Conservation (phyloP, 2,888 invertebrate species). For the Stictocephala bisonia region DNA sequence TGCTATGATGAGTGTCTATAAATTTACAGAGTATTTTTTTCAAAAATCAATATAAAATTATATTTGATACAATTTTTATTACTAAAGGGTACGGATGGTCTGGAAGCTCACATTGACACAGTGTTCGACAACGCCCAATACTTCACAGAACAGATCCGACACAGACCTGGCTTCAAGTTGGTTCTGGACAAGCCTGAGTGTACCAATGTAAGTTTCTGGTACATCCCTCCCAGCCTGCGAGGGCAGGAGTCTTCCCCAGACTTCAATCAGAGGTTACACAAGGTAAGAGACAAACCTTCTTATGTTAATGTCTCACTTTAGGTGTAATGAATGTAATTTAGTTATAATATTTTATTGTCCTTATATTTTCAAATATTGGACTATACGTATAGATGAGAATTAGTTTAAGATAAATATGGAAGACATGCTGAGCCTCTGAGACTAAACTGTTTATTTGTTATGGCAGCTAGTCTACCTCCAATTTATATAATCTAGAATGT, state of each 20-base stretch:
- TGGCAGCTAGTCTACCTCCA: too few relatives aligned
- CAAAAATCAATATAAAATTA: not conserved
- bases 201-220: slow-evolving; percentile 98
- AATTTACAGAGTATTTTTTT: not conserved
- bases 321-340: too few relatives aligned
- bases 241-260: slow-evolving; percentile 68
- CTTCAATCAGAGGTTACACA: slow-evolving; percentile 75
- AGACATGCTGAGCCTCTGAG: too few relatives aligned
- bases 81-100: slow-evolving; percentile 74
- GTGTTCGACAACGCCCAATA: slow-evolving; percentile 80
- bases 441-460: too few relatives aligned
- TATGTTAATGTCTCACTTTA: too few relatives aligned
- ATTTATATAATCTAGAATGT: too few relatives aligned
- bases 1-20: not conserved
- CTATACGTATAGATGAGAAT: too few relatives aligned
- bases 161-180: slow-evolving; percentile 78
- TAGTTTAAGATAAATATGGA: too few relatives aligned
- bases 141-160: slow-evolving; percentile 75
- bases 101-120: slow-evolving; percentile 81
- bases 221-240: slow-evolving; percentile 81
- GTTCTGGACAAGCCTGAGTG: slow-evolving; percentile 86
- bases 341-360: too few relatives aligned
- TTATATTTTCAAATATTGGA: too few relatives aligned
- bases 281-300: slow-evolving; percentile 65
- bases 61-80: not conserved